Evolutionary conservation across 2,113 vertebrate species (phyloP).

Genomic region (Equus quagga): DNA sequence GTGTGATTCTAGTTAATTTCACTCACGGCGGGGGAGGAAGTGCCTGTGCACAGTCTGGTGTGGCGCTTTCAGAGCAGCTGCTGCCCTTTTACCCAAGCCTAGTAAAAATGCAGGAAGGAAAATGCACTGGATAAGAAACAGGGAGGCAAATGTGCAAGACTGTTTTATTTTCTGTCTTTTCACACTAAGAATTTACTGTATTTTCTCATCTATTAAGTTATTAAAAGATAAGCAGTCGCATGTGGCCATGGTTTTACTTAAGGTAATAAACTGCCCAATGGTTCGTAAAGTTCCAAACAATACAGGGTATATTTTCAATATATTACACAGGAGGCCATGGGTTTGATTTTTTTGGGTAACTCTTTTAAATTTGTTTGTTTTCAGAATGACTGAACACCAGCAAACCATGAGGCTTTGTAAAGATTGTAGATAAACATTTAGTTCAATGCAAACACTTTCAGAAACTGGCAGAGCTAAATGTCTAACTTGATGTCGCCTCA

Average conservation of each 20-base stretch:
- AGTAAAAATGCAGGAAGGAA: slow-evolving; percentile 4
- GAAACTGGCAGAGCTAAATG: neutral
- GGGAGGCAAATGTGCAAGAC: neutral
- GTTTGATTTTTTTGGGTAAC: neutral
- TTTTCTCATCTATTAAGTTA: neutral
- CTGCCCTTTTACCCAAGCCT: slow-evolving; percentile 54
- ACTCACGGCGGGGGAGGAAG: slow-evolving; percentile 69
- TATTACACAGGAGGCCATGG: neutral
- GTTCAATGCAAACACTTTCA: neutral
- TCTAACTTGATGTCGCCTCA: neutral
- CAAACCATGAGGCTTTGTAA: neutral
- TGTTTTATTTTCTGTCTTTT: neutral
- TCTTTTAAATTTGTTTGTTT: slow-evolving; percentile 16
- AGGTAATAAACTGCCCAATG: neutral
- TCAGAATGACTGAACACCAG: neutral
- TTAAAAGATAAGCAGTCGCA: neutral
- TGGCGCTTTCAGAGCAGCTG: slow-evolving; percentile 65
- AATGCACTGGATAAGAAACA: neutral
- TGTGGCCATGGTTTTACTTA: neutral
- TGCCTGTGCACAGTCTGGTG: slow-evolving; percentile 28
- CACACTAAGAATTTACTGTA: neutral
- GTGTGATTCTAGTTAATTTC: slow-evolving; percentile 84
- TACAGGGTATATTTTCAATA: neutral
- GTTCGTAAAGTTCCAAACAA: neutral
- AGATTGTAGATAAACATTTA: neutral